Evolutionary conservation across 1,140 invertebrate genomes (phyloP).

Genomic region (Bombus ignitus): DNA sequence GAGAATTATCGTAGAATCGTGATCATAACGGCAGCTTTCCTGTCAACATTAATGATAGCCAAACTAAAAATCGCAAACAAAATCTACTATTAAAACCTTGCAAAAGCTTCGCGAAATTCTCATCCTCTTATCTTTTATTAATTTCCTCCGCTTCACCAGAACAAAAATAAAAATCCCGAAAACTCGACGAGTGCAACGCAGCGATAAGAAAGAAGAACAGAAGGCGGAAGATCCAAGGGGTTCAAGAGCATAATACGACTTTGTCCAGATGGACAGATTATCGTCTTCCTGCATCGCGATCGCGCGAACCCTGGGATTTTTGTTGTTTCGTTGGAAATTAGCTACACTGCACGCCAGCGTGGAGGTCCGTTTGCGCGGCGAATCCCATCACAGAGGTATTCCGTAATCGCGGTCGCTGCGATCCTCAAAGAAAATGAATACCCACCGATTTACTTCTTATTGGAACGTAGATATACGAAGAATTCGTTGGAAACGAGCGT

Average conservation of each 20-base stretch:
- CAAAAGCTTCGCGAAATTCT: too few relatives aligned
- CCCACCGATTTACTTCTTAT: conserved; percentile 60
- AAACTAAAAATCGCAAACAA: too few relatives aligned
- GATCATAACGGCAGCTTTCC: too few relatives aligned
- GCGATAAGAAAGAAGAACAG: neutral
- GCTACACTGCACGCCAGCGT: neutral
- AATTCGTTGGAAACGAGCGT: conserved; percentile 53
- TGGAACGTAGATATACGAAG: conserved; percentile 44
- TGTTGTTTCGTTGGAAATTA: conserved; percentile 26
- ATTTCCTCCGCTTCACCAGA: neutral
- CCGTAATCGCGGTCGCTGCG: conserved; percentile 33
- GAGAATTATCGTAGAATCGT: neutral
- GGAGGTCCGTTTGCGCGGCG: conserved; percentile 1
- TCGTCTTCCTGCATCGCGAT: conserved; percentile 27
- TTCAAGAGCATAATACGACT: conserved; percentile 12
- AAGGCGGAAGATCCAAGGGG: neutral
- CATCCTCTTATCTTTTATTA: neutral
- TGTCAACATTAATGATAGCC: too few relatives aligned
- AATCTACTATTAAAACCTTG: too few relatives aligned
- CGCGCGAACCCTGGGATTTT: conserved; percentile 23
- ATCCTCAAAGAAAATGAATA: conserved; percentile 60
- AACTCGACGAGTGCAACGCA: neutral
- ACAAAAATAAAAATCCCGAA: neutral
- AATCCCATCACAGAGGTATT: conserved; percentile 48
- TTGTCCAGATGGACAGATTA: conserved; percentile 36